Evolutionary conservation across 2,888 invertebrate genomes (phyloP), one percentile per base, ranked within the genome.

Genomic region (Cryptus viduatorius): DNA sequence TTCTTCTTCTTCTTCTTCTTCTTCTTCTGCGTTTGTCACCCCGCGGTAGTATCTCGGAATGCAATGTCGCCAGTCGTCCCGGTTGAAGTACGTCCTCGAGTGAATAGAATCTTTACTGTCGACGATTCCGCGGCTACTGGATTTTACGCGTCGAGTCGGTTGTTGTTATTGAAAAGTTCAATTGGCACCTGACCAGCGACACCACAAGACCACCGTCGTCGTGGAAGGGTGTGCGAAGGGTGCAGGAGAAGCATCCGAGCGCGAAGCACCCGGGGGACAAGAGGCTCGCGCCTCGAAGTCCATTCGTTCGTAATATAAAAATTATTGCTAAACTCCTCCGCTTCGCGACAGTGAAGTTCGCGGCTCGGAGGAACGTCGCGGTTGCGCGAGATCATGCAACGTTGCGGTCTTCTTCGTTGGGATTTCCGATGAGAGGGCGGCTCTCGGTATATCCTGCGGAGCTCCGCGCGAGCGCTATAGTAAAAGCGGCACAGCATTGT

Each of bases 341-440:
- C 16, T 53, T 53, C 53, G 5, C 16, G 8, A 53, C 16, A 19
- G 53, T 10, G 8, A 50, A 56, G 46, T 42, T 53, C 24, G 69
- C n/a, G 64, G 42, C 42, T 16, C 16, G 81, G 69, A 81, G 78
- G 8, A 37, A 69, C 81, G 75, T 81, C 78, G 53, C 67, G 65
- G 64, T 69, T 81, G 77, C 65, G 80, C 81, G 81, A 64, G 37
- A 81, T 84, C 84, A 81, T 81, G 73, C 84, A 44, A 81, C 84
- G 84, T 81, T 84, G 81, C 81, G 81, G 61, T 84, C 77, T 79
- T 72, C 81, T 42, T 78, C 72, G 59, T 64, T 72, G 72, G 71
- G 76, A 46, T 31, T 16, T 44, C 31, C 50, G 72, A 84, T 82
- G 81, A 84, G 78, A 84, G 69, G 84, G 81, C 81, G 73, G 83